Base-by-base conservation (phyloP, 2,113 vertebrate genomes). In the Furnarius figulus region DNA sequence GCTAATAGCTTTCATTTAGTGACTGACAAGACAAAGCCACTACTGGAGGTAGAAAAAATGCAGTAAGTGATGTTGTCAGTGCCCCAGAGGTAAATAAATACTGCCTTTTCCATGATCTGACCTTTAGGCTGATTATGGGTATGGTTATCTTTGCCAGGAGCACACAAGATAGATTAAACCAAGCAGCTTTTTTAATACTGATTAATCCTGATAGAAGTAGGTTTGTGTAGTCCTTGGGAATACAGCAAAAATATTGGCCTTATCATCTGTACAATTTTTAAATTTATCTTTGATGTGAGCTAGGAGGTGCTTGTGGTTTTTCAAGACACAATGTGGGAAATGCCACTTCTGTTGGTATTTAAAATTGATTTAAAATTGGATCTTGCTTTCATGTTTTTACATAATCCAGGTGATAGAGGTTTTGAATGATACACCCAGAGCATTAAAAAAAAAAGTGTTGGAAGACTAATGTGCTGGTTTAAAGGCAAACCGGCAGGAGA, bases 191-290 rank as follows among this genome's bases (percentile, higher is more conserved):
- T 94, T 90, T 95, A 95, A 91, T 91, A 50, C 87, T 94, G 92
- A 93, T 97, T 94, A 96, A 81, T 87, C 74, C 58, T 94, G 90
- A 96, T 96, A 56, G 88, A 90, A 96, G 40, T 94, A 84, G 72
- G 76, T 87, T 93, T 93, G 47, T 90, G 88, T 90, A 87, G 77
- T 94, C 83, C 74, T 91, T 85, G 58, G 86, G 94, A 91, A 92
- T 58, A 56, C 27, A 55, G 53, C 8, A 93, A 85, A 77, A 89
- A 94, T 84, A 61, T 30, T 79, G 17, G 39, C 24, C 31, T 89
- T 95, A 90, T 94, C 81, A 87, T 93, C 40, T 76, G n/a, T 71
- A 25, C 18, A 80, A 89, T 90, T 92, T 94, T 84, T 87, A 82
- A 78, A 74, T 30, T 81, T 77, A 33, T 74, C 40, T 95, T 86